Evolutionary conservation across 1,140 invertebrate genomes (phyloP), one percentile per base, ranked within the genome.

Genomic region (Agraylea sexmaculata): DNA sequence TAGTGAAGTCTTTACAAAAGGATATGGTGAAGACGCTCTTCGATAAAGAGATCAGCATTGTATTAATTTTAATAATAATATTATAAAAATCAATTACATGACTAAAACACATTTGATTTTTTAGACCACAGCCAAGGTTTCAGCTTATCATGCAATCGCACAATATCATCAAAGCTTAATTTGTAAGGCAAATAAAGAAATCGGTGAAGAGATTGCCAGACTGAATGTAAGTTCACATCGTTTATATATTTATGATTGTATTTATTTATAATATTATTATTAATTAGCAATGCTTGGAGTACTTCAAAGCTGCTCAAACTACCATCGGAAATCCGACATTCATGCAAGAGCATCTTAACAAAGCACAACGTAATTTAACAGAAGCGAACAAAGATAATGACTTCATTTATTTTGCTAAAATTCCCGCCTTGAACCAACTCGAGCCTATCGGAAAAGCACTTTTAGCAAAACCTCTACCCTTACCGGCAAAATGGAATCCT

Each of bases 401-500:
- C 68, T 97, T 97, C 58, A 98, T 98, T 54, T 96, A 96, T 62
- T 91, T 95, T 59, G 90, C 92, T 61, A 78, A 87, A 54, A 79
- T 99, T 53, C 91, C 94, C 2, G 90, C 96, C 55, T 56, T 80
- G 0, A 82, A 81, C 54, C 69, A 68, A 32, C 63, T 99, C 23
- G 66, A 78, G 32, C 68, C 84, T 1, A 75, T 98, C 33, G 77
- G 80, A 7, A 91, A 88, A 65, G 82, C 80, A 18, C 62, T 66
- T 43, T 63, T 98, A 21, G 93, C 90, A 13, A 95, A 96, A 67
- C 58, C 83, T 4, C 58, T 80, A 36, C 72, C 80, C 7, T 51
- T 87, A 28, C 72, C 75, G 12, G 66, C 74, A 31, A 74, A 71
- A 40, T 76, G 92, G 52, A 76, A 76, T 45, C 53, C 69, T 4